Conservation (phyloP, 2,888 invertebrate species). For the Hydrotaea diabolus region DNA sequence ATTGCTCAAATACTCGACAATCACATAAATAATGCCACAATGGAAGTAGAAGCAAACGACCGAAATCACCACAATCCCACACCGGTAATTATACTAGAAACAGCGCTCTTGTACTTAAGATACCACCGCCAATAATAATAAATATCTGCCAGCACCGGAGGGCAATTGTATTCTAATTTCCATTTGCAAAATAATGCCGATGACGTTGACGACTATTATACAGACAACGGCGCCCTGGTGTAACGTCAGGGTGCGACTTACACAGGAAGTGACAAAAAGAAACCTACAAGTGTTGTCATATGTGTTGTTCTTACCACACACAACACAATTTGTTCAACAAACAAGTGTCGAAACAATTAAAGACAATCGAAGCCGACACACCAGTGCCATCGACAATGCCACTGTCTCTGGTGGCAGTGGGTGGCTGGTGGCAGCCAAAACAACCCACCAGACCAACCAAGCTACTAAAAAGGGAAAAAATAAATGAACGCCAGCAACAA, state of each 20-base stretch:
- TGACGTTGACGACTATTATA: background rate
- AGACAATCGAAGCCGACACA: background rate
- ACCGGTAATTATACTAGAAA: background rate
- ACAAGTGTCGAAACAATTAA: constrained; percentile 11
- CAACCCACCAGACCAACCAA: no score
- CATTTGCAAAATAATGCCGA: constrained; percentile 6
- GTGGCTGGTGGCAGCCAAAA: background rate
- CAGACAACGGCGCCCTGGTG: background rate
- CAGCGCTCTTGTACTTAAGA: background rate
- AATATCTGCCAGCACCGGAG: background rate
- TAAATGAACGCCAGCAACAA: background rate
- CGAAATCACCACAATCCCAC: background rate
- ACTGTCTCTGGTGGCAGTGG: no score
- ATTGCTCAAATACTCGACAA: constrained; percentile 41
- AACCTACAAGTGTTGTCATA: background rate
- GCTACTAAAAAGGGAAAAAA: background rate
- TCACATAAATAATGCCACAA: constrained; percentile 21
- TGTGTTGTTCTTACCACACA: background rate
- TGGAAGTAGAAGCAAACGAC: no score
- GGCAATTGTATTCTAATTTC: constrained; percentile 15
- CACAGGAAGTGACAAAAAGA: background rate
- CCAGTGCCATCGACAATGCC: background rate
- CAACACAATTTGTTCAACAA: background rate
- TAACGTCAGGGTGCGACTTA: background rate
- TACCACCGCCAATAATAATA: background rate